Base-by-base conservation (phyloP, 2,888 invertebrate species). In the Drosophila affinis region DNA sequence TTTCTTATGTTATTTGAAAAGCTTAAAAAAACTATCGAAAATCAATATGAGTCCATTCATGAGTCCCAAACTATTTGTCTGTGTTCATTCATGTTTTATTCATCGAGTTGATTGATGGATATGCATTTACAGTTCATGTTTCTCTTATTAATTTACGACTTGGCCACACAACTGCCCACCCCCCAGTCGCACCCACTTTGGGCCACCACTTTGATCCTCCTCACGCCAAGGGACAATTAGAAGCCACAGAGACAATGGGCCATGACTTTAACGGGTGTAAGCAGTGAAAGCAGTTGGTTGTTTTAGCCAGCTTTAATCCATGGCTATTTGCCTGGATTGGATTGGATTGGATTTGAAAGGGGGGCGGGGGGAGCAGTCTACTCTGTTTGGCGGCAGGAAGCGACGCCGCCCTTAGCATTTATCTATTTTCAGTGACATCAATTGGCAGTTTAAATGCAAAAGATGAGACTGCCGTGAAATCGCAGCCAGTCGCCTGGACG, bases 381-480 rank as follows among this genome's bases (percentile, higher is more conserved):
- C 21, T 10, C 21, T 10, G 54, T 47, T 55, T 55, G 39, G 17
- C 34, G n/a, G n/a, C 17, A 68, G 47, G 59, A 69, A 69, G 47
- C 68, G 46, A 46, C 53, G 75, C 45, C 56, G 75, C 70, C 70
- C 71, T 74, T 51, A 49, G 69, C 77, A 67, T 72, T 79, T 75
- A 78, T 85, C 70, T 82, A 76, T 80, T 85, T 85, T 73, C 82
- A 78, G 57, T 63, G 78, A 79, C 89, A 87, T 89, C 89, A 90
- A 89, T 90, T 91, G 89, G 81, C 88, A 91, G 90, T 91, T 90
- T 88, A 89, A 88, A 90, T 90, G 89, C 87, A 90, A 88, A 86
- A 89, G 85, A 89, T 83, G 87, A 83, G 88, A 79, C 81, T 77
- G 78, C 72, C 71, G 61, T 75, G 63, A 81, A 85, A 88, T 87